Evolutionary conservation across 2,113 vertebrate species (phyloP).

Genomic region (Ascaphus truei): DNA sequence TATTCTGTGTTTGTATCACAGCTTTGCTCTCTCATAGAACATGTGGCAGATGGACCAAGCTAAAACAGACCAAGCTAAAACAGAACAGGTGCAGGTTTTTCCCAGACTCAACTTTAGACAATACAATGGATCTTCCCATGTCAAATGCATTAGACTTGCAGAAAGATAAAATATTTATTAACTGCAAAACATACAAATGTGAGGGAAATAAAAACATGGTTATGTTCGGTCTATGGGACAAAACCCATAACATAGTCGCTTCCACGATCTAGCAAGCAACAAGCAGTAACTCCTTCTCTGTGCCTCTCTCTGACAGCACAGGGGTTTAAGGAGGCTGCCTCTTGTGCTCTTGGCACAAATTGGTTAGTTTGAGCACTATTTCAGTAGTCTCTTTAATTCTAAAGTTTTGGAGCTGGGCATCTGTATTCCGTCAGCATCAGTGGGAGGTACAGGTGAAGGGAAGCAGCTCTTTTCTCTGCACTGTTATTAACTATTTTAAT

Average conservation of each 20-base stretch:
- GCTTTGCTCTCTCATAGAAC: neutral
- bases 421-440: constrained; percentile 42
- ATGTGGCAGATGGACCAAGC: constrained; percentile 2
- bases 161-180: constrained; percentile 27
- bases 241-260: neutral
- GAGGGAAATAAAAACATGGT: neutral
- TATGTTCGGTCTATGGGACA: neutral
- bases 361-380: neutral
- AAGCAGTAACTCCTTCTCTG: neutral
- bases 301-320: neutral
- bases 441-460: constrained; percentile 41
- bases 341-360: neutral
- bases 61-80: neutral
- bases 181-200: neutral
- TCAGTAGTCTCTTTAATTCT: neutral
- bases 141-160: neutral
- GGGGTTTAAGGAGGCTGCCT: too few relatives aligned
- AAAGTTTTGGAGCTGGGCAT: constrained; percentile 13
- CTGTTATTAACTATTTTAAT: constrained; percentile 43
- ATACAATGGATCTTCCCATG: neutral
- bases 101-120: neutral
- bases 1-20: too few relatives aligned
- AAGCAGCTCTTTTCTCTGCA: constrained; percentile 39
- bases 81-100: constrained; percentile 25
- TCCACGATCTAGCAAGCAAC: neutral